A percentile compares a stretch with the other conserved stretches of the same genome.
Conservation (phyloP, 2,113 vertebrate species). For the Ellobius talpinus region DNA sequence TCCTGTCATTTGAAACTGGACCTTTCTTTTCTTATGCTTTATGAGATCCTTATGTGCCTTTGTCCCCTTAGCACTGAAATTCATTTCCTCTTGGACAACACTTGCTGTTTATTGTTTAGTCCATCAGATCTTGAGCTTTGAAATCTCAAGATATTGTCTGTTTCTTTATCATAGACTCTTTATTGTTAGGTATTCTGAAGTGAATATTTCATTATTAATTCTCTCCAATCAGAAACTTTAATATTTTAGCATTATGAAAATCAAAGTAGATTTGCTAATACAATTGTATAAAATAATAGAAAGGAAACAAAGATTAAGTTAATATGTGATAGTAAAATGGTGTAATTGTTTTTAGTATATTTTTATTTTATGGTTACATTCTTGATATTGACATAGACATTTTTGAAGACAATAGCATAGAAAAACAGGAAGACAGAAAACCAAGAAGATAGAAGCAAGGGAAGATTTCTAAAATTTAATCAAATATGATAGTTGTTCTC, state of each 20-base stretch:
- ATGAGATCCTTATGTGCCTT: not conserved
- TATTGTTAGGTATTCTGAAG: not conserved
- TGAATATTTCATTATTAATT: not conserved
- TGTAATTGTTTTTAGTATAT: not conserved
- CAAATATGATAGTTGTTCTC: not conserved
- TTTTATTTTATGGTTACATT: not conserved
- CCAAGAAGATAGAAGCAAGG: not conserved
- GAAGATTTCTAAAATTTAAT: slow-evolving; percentile 48
- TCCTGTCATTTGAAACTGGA: not conserved
- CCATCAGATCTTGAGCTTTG: not conserved
- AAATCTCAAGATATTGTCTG: not conserved
- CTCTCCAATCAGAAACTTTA: not conserved
- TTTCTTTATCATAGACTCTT: not conserved
- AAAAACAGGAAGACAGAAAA: not conserved
- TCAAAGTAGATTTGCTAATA: not conserved
- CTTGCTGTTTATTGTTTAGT: not conserved
- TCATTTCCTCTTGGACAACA: not conserved
- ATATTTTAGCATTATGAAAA: not conserved
- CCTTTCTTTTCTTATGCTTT: not conserved
- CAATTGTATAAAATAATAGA: not conserved
- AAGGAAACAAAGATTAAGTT: not conserved
- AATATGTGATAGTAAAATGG: not conserved
- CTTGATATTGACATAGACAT: slow-evolving; percentile 38
- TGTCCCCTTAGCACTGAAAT: not conserved
- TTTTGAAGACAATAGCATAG: slow-evolving; percentile 30